phyloP scores from a whole-genome alignment of 1,140 invertebrate genomes.

The Pseudomyrmex flavicornis region DNA sequence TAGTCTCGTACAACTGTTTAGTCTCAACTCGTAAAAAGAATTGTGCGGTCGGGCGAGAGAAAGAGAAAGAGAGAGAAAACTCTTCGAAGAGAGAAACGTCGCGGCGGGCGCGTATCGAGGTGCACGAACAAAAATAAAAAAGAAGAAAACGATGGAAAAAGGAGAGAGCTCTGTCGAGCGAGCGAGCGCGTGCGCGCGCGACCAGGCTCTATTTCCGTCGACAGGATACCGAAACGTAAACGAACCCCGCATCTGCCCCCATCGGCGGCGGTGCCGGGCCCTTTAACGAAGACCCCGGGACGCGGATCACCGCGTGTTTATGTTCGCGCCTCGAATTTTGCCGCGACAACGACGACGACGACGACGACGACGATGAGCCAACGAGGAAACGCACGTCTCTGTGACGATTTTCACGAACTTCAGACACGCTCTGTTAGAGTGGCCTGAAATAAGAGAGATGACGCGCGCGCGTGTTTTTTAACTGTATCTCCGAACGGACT shows the following conservation, averaged over 20 bases:
- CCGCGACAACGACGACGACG: constrained; percentile 22
- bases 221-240: constrained; percentile 74
- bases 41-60: constrained; percentile 32
- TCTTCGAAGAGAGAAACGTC: constrained; percentile 37
- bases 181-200: constrained; percentile 15
- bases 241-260: constrained; percentile 53
- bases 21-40: constrained; percentile 61
- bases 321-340: constrained; percentile 56
- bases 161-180: constrained; percentile 7
- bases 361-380: constrained; percentile 11
- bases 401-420: constrained; percentile 43
- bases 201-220: constrained; percentile 65
- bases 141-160: neutral
- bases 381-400: constrained; percentile 42
- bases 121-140: constrained; percentile 51
- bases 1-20: constrained; percentile 64
- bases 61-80: constrained; percentile 18
- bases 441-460: constrained; percentile 1
- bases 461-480: constrained; percentile 28
- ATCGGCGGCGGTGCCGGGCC: constrained; percentile 23
- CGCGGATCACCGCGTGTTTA: constrained; percentile 52
- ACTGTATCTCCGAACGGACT: constrained; percentile 25
- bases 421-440: constrained; percentile 21
- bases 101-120: constrained; percentile 24
- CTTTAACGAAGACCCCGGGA: constrained; percentile 48